phyloP scores from a whole-genome alignment of 2,113 vertebrate genomes.

The Panurus biarmicus region DNA sequence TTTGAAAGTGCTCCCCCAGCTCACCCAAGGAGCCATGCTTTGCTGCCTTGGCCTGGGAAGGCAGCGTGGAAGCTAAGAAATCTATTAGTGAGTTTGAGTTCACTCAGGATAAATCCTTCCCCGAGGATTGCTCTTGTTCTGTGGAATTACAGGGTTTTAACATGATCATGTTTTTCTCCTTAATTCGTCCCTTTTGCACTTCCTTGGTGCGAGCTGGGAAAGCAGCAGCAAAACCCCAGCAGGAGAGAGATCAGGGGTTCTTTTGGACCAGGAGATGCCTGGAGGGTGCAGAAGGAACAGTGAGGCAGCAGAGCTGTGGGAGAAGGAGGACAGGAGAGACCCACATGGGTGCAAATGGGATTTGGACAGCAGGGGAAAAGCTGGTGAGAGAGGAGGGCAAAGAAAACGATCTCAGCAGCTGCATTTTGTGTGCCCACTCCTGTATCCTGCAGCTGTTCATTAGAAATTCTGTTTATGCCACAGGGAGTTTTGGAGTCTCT shows the following conservation, averaged over 20 bases:
- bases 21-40: background rate
- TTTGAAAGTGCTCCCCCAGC: background rate
- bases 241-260: background rate
- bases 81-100: conserved; percentile 1
- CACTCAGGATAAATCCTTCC: background rate
- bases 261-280: background rate
- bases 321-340: background rate
- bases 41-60: background rate
- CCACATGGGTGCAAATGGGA: background rate
- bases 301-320: background rate
- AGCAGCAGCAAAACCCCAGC: background rate
- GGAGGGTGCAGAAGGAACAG: background rate
- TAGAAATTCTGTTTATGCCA: conserved; percentile 56
- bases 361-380: background rate
- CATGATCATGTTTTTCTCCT: too few relatives aligned
- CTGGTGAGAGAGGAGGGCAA: background rate
- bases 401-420: background rate
- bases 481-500: conserved; percentile 35
- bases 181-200: background rate
- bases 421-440: background rate
- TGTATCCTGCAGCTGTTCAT: conserved; percentile 58
- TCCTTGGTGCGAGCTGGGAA: background rate
- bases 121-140: background rate
- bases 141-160: background rate
- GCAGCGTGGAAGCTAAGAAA: background rate